These are phyloP conservation scores for Lysandra coridon DNA, from an alignment of 2,888 invertebrate genomes.

Conservation along the genomic window DNA sequence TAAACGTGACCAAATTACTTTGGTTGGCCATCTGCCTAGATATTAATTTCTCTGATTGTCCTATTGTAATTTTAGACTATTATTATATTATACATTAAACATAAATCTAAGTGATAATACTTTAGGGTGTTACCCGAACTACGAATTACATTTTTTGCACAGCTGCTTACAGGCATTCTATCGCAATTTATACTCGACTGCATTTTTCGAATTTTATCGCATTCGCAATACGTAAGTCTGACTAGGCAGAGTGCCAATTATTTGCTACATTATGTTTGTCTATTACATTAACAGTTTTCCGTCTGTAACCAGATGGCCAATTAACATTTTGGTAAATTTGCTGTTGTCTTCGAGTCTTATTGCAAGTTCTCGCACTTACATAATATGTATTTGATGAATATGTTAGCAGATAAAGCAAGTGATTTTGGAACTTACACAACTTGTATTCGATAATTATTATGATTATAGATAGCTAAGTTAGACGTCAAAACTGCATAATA, in stretches of 20 bases:
- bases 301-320: neutral
- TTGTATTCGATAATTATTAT: neutral
- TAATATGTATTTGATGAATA: neutral
- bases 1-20: no score
- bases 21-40: no score
- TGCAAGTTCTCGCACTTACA: neutral
- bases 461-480: neutral
- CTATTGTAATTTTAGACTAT: no score
- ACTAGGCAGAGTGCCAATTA: neutral
- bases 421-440: neutral
- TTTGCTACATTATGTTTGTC: neutral
- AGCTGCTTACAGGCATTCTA: neutral
- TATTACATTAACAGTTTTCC: neutral
- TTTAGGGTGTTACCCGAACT: neutral
- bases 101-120: no score
- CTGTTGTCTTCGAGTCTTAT: neutral
- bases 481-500: neutral
- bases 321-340: neutral
- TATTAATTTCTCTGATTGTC: no score
- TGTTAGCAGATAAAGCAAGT: neutral
- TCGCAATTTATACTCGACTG: neutral
- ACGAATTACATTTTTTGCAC: neutral
- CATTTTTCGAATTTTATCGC: neutral
- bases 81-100: no score
- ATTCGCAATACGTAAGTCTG: slow-evolving; percentile 5